A percentile compares a stretch with the other conserved stretches of the same genome.
Evolutionary conservation across 2,888 invertebrate genomes (phyloP).

Genomic region (Odontocerum albicorne): DNA sequence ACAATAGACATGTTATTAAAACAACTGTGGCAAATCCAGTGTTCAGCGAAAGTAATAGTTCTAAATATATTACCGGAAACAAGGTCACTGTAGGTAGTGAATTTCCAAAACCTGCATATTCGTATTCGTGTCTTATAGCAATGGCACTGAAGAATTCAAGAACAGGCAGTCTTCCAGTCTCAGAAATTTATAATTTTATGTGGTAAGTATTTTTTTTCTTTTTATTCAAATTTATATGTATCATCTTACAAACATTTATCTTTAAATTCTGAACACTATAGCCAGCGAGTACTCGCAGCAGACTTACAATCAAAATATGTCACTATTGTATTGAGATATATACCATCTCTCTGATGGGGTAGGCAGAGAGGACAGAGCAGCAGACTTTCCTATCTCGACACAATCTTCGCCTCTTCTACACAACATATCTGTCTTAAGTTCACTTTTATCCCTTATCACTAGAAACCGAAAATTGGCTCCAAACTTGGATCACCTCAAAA

Average conservation of each 20-base stretch:
- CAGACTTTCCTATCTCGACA: too few relatives aligned
- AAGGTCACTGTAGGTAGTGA: slow-evolving; percentile 56
- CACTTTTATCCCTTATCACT: too few relatives aligned
- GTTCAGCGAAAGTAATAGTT: slow-evolving; percentile 48
- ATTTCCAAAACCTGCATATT: slow-evolving; percentile 96
- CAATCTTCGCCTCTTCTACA: too few relatives aligned
- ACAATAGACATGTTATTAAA: slow-evolving; percentile 55
- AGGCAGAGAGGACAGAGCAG: too few relatives aligned
- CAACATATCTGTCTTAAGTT: too few relatives aligned
- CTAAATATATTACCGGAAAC: slow-evolving; percentile 50
- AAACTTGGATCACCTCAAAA: too few relatives aligned
- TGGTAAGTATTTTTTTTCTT: slow-evolving; percentile 66
- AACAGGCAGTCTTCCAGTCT: slow-evolving; percentile 92
- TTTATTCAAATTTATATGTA: neutral
- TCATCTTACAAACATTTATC: neutral
- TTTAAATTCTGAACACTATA: too few relatives aligned
- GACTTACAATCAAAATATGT: too few relatives aligned
- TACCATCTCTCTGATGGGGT: too few relatives aligned
- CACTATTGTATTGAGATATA: too few relatives aligned
- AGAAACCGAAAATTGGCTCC: too few relatives aligned
- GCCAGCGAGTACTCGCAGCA: too few relatives aligned
- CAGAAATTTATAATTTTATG: slow-evolving; percentile 98
- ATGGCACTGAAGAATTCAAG: slow-evolving; percentile 96
- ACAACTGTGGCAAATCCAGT: slow-evolving; percentile 48
- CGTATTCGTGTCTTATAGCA: slow-evolving; percentile 96